Evolutionary conservation across 1,140 invertebrate species (phyloP), one percentile per base, ranked within the genome.

Genomic region (Pseudomyrmex concolor): DNA sequence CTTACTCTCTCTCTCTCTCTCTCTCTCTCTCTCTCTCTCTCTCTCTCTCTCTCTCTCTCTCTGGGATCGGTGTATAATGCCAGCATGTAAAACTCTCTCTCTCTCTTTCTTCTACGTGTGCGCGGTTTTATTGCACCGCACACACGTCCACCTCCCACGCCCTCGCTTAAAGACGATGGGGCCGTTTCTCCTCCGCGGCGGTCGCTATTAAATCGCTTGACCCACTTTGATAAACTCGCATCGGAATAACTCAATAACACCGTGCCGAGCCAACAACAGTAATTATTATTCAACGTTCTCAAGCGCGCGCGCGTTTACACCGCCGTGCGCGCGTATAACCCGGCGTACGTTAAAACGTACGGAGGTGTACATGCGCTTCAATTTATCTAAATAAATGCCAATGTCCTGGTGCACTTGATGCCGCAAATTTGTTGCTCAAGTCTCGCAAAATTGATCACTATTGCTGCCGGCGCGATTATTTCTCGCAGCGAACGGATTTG

Each of bases 191-290:
- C 83, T 88, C 66, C 77, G 84, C 91, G 89, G 89, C 89, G 89
- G 90, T 90, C 90, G 91, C 91, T 93, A 93, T 94, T 94, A 91
- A 94, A 94, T 93, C 92, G 93, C 92, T 93, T 94, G 93, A 94
- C 93, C 93, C 92, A 94, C 92, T 94, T 94, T 91, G 93, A 94
- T 94, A 94, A 94, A 93, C 91, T 92, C 90, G 90, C 91, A 92
- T 93, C 92, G 89, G 91, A 93, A 94, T 93, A 93, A 93, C 92
- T 94, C 92, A 92, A 93, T 94, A 93, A 92, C 89, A 91, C 90
- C 80, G 68, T 84, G 90, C 87, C 89, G 88, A 91, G 90, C 85
- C 90, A 88, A 85, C 83, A 90, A 91, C 89, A 92, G 92, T 94
- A 93, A 94, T 94, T 93, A 91, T 94, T 93, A 93, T 94, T 93